A percentile compares a stretch with the other conserved stretches of the same genome.
phyloP scores from a whole-genome alignment of 2,888 invertebrate species.

The Yponomeuta evonymella region DNA sequence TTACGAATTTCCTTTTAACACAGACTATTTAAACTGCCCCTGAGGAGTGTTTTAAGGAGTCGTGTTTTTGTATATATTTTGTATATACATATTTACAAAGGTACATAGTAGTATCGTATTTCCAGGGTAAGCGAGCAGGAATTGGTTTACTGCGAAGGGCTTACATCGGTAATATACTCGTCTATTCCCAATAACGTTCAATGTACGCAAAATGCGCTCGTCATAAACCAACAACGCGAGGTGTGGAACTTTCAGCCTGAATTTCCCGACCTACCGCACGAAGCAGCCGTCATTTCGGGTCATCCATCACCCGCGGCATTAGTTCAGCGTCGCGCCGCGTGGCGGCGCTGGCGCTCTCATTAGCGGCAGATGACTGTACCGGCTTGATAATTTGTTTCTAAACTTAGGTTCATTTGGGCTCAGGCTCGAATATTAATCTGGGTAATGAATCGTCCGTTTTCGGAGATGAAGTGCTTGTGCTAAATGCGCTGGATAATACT shows the following conservation, averaged over 20 bases:
- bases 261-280: not conserved
- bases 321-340: not conserved
- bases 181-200: too few species aligned
- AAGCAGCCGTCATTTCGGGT: not conserved
- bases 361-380: slow-evolving; percentile 2
- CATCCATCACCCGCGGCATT: not conserved
- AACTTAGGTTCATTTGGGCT: slow-evolving; percentile 1
- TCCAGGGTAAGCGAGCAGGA: too few species aligned
- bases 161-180: too few species aligned
- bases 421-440: not conserved
- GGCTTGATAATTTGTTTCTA: slow-evolving; percentile 1
- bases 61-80: too few species aligned
- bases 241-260: not conserved
- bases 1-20: too few species aligned
- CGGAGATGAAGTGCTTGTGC: not conserved
- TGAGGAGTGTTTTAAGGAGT: too few species aligned
- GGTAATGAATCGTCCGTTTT: not conserved
- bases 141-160: too few species aligned
- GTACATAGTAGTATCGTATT: too few species aligned
- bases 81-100: too few species aligned
- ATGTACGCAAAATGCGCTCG: too few species aligned
- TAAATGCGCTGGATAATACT: not conserved
- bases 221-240: too few species aligned
- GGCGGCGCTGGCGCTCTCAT: not conserved
- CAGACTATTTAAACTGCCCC: too few species aligned